These are phyloP conservation scores for Octomys mimax DNA, from an alignment of 2,797 vertebrate species.

Conservation along the genomic window DNA sequence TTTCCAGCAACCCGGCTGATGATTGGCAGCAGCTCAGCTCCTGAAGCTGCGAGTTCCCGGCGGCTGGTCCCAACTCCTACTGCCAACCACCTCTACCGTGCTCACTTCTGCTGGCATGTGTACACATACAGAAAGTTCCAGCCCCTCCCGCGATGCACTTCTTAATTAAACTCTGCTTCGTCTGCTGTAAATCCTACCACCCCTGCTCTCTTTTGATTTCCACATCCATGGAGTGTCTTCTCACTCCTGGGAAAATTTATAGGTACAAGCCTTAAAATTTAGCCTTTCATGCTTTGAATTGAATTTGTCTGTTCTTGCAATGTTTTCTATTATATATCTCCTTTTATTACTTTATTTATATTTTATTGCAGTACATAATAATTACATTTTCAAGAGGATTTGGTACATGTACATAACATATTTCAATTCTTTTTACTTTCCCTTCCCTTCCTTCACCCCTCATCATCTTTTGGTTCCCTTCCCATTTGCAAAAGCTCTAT, in stretches of 20 bases:
- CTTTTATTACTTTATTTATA: neutral
- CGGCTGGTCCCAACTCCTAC: neutral
- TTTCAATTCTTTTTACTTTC: neutral
- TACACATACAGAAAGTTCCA: neutral
- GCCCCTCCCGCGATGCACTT: neutral
- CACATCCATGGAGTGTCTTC: neutral
- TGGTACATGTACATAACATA: neutral
- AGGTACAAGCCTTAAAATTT: neutral
- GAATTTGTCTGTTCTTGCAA: neutral
- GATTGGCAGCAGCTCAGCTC: neutral
- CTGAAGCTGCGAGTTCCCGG: neutral
- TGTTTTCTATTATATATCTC: neutral
- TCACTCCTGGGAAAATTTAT: neutral
- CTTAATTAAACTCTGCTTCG: neutral
- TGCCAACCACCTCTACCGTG: neutral
- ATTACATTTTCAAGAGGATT: neutral
- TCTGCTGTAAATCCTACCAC: neutral
- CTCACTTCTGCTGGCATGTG: neutral
- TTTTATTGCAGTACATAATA: neutral
- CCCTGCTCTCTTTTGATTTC: neutral
- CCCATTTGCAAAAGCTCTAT: neutral
- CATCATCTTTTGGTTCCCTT: neutral
- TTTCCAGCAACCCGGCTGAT: neutral
- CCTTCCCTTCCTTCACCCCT: neutral
- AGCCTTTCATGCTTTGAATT: neutral